Conservation (phyloP, 2,888 invertebrate genomes). For the Deilephila porcellus region DNA sequence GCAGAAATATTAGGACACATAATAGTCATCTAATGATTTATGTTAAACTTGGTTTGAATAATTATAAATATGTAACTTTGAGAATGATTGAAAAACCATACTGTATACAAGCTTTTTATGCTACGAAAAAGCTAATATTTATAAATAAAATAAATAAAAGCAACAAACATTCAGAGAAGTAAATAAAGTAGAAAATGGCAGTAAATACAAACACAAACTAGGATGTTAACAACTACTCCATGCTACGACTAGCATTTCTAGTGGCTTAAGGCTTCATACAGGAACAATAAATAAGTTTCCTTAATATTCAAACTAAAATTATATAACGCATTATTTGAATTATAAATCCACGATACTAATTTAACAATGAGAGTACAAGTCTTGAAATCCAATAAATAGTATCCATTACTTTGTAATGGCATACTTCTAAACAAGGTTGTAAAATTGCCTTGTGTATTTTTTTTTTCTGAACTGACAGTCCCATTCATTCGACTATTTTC, state of each 20-base stretch:
- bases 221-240: neutral
- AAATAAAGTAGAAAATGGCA: slow-evolving; percentile 23
- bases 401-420: no score
- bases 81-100: neutral
- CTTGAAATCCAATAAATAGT: neutral
- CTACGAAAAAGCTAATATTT: neutral
- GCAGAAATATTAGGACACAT: neutral
- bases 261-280: neutral
- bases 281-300: neutral
- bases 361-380: neutral
- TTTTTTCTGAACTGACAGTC: no score
- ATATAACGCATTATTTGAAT: neutral
- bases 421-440: no score
- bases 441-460: no score
- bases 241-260: slow-evolving; percentile 20
- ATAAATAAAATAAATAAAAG: neutral
- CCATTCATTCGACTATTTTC: no score
- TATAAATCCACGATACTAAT: neutral
- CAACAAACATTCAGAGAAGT: neutral
- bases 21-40: no score
- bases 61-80: neutral
- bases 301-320: neutral
- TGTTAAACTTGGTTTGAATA: no score
- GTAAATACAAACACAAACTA: slow-evolving; percentile 10
- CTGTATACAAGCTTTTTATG: neutral